Base-by-base conservation (phyloP, 1,140 invertebrate genomes). In the Drosophila baimaii region DNA sequence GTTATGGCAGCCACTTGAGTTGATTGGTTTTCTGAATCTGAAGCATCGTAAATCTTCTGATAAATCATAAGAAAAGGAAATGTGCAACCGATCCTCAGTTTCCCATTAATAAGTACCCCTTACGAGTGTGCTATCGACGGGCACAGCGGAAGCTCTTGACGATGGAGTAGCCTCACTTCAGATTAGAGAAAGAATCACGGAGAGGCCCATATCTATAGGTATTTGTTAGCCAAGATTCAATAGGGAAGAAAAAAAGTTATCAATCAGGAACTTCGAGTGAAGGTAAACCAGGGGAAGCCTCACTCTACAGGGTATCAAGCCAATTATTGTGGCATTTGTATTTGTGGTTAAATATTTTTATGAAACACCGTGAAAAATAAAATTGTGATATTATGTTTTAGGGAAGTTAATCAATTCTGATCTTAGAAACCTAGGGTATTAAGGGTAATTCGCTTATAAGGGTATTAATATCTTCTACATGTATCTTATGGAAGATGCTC, bases 151-250 rank as follows among this genome's bases (percentile, higher is more conserved):
- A 71, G 51, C 39, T 71, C 65, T 71, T 41, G 27, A 58, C 17
- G 41, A 1, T 71, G 51, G 51, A 71, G 68, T 70, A 70, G 51
- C 51, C n/a, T 70, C 68, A 71, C 68, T 71, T 71, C 51, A 71
- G 68, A 71, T 71, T 71, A 71, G 51, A 33, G 23, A 5, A 35
- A 70, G 21, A 56, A 68, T 54, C 47, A 10, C 5, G 8, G 19
- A 21, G 10, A 41, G 39, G 19, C 23, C 17, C 47, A 46, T 70
- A 68, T 66, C 49, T 25, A 31, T 19, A 9, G 29, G 13, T 66
- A 31, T 47, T 47, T 71, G 6, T 31, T 49, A 1, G 29, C 12
- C 17, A 17, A 66, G 33, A 41, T 46, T 31, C 10, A 19, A 37
- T 17, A 27, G 17, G n/a, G 23, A 2, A 43, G 10, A 57, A 62